Conservation (phyloP, 1,140 invertebrate species). For the Eciton burchellii region DNA sequence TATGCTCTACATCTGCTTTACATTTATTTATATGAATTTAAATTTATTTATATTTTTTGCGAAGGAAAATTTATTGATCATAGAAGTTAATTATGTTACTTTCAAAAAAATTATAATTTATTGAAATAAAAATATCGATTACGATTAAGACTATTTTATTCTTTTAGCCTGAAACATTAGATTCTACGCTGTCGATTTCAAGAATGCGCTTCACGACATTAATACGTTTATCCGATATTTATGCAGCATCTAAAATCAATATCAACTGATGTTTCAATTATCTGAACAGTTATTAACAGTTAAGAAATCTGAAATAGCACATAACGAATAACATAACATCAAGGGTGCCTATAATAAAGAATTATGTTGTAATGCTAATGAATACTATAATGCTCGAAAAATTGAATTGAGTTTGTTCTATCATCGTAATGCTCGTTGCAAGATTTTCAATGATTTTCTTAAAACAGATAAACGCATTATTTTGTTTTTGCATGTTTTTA, state of each 20-base stretch:
- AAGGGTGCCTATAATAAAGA: slow-evolving; percentile 81
- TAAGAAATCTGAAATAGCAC: slow-evolving; percentile 84
- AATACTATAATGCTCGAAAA: background rate
- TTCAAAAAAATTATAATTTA: too few species aligned
- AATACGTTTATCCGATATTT: slow-evolving; percentile 60
- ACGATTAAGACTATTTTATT: background rate
- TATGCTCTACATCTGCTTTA: background rate
- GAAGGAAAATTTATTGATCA: background rate
- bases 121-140: background rate
- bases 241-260: slow-evolving; percentile 69
- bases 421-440: background rate
- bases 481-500: background rate
- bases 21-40: background rate
- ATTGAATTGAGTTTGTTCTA: background rate
- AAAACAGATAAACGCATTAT: background rate
- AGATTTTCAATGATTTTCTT: background rate
- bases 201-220: slow-evolving; percentile 59
- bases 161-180: slow-evolving; percentile 22
- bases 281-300: slow-evolving; percentile 82
- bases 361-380: slow-evolving; percentile 18
- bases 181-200: slow-evolving; percentile 28
- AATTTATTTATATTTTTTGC: background rate
- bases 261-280: slow-evolving; percentile 82
- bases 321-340: slow-evolving; percentile 70
- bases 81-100: slow-evolving; percentile 1